Evolutionary conservation across 2,113 vertebrate genomes (phyloP).

Genomic region (Natator depressus): DNA sequence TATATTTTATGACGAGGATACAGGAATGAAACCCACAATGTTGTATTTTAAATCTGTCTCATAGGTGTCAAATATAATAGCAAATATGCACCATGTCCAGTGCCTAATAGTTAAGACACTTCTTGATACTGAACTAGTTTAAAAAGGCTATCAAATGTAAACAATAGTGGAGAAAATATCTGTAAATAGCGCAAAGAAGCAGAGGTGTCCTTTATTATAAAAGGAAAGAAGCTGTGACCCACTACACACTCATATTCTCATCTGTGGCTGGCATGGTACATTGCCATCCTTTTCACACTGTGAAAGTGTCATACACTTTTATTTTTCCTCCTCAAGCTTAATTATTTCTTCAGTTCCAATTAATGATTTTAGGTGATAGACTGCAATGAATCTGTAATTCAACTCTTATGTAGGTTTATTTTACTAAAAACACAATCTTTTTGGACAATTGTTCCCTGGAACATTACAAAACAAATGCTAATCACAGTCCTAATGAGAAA

Average conservation of each 20-base stretch:
- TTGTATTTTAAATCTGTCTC: background rate
- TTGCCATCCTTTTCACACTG: background rate
- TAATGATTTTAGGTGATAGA: constrained; percentile 23
- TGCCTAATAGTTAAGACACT: background rate
- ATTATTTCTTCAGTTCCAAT: background rate
- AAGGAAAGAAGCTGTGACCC: background rate
- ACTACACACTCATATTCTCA: constrained; percentile 1
- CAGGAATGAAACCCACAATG: background rate
- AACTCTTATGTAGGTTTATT: constrained; percentile 32
- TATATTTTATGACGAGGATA: background rate
- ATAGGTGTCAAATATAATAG: background rate
- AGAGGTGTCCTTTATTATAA: background rate
- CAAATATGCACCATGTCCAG: background rate
- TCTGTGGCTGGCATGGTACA: background rate
- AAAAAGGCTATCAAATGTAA: background rate
- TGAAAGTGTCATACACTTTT: background rate
- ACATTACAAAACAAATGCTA: constrained; percentile 53
- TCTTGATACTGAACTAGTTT: background rate
- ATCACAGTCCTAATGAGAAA: constrained; percentile 42
- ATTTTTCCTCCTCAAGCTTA: constrained; percentile 6
- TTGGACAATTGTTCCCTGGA: constrained; percentile 39
- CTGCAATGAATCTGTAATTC: constrained; percentile 47
- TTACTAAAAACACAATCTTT: constrained; percentile 34
- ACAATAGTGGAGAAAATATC: background rate
- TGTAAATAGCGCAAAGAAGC: constrained; percentile 36